A percentile compares a stretch with the other conserved stretches of the same genome.
phyloP scores from a whole-genome alignment of 2,113 vertebrate species.

The Pelobates fuscus region DNA sequence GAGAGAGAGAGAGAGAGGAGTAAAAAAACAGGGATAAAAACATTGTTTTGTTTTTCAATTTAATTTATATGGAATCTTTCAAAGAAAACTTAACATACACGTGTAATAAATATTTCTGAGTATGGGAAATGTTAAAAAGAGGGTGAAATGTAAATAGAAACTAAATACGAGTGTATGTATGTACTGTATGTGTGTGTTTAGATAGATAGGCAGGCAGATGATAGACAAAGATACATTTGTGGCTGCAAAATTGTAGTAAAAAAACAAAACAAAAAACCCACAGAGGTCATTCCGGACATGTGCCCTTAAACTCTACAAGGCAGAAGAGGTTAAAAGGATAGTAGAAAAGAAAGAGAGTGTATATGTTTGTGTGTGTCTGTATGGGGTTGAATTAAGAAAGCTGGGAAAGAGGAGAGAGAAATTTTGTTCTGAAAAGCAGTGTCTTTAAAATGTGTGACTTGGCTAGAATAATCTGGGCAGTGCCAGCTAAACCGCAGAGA shows the following conservation, averaged over 20 bases:
- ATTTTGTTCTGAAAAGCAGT: slow-evolving; percentile 38
- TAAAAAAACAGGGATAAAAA: too few relatives aligned
- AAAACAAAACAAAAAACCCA: background rate
- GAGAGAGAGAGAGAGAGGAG: too few relatives aligned
- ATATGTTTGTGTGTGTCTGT: background rate
- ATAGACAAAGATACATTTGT: background rate
- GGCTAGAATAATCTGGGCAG: slow-evolving; percentile 35
- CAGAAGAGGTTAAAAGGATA: slow-evolving; percentile 12
- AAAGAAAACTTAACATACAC: too few relatives aligned
- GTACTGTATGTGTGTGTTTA: too few relatives aligned
- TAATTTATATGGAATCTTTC: too few relatives aligned
- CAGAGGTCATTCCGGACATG: background rate
- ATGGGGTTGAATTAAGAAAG: slow-evolving; percentile 18
- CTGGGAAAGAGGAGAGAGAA: slow-evolving; percentile 13
- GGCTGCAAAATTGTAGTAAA: background rate
- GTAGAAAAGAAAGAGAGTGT: too few relatives aligned
- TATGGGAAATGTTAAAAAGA: too few relatives aligned
- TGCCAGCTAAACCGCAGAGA: slow-evolving; percentile 46
- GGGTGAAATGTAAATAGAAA: too few relatives aligned
- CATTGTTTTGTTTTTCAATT: too few relatives aligned
- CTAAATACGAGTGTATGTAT: too few relatives aligned
- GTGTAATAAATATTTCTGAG: too few relatives aligned
- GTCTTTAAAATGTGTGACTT: slow-evolving; percentile 47
- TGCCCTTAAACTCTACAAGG: background rate
- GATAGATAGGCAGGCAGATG: background rate